phyloP scores from a whole-genome alignment of 2,888 invertebrate genomes.

The Gortyna flavago region DNA sequence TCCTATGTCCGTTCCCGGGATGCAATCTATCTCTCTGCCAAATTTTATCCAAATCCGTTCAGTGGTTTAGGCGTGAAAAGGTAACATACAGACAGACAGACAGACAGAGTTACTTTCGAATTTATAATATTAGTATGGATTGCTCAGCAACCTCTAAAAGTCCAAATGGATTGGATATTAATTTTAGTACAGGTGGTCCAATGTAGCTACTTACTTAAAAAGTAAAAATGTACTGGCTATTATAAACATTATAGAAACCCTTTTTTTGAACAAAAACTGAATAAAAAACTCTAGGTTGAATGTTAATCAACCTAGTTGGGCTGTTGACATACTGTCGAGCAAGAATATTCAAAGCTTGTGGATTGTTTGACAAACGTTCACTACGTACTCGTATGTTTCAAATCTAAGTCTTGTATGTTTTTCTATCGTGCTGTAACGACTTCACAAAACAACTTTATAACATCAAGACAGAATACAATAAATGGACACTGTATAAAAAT shows the following conservation, averaged over 20 bases:
- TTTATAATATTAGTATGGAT: too few relatives aligned
- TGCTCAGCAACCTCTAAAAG: neutral
- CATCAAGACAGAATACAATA: neutral
- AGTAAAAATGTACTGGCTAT: neutral
- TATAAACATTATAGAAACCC: neutral
- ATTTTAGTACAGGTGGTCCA: neutral
- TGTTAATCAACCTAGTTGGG: too few relatives aligned
- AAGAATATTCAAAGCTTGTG: neutral
- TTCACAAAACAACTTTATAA: neutral
- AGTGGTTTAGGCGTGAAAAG: too few relatives aligned
- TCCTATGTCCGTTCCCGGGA: too few relatives aligned
- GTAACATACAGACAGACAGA: too few relatives aligned
- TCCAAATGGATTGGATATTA: neutral
- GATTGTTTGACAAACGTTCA: neutral
- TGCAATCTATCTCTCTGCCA: too few relatives aligned
- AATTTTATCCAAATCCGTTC: too few relatives aligned
- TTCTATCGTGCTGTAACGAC: neutral
- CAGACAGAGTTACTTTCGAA: too few relatives aligned
- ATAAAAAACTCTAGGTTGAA: neutral
- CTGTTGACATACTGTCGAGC: neutral
- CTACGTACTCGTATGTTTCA: neutral
- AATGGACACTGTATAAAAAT: neutral
- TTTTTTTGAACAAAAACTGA: neutral
- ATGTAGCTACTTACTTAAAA: too few relatives aligned
- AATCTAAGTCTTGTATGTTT: neutral